phyloP scores from a whole-genome alignment of 1,140 invertebrate genomes.

The Drosophila kikkawai region DNA sequence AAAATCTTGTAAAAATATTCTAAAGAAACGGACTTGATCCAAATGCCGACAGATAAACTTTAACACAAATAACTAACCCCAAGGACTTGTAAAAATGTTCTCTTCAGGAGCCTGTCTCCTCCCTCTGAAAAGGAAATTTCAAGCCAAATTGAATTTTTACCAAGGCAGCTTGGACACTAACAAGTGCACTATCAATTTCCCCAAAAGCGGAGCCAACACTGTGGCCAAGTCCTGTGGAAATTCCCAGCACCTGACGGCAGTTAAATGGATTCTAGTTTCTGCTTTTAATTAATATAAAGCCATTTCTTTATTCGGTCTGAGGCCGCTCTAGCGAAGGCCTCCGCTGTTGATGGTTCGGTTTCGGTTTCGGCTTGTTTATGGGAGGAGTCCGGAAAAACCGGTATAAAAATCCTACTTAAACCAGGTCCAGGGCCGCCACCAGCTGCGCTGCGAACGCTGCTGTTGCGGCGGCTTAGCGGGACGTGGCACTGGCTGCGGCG shows the following conservation, averaged over 20 bases:
- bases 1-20: too few species aligned
- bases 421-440: constrained; percentile 65
- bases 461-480: neutral
- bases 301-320: constrained; percentile 15
- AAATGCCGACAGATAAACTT: too few species aligned
- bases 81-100: neutral
- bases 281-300: constrained; percentile 43
- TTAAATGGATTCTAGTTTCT: constrained; percentile 17
- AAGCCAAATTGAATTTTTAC: constrained; percentile 1
- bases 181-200: constrained; percentile 9
- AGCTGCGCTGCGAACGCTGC: constrained; percentile 10
- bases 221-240: neutral
- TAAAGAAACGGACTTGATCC: neutral
- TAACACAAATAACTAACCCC: neutral
- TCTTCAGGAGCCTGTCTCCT: neutral
- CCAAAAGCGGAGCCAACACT: neutral
- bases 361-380: neutral
- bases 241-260: neutral
- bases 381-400: neutral
- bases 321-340: too few species aligned
- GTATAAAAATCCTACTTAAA: constrained; percentile 25
- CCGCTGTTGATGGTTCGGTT: neutral
- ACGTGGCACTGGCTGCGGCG: constrained; percentile 6
- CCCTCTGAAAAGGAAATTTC: neutral
- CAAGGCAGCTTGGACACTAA: neutral